Evolutionary conservation across 2,113 vertebrate genomes (phyloP).

Genomic region (Oxyruncus cristatus): DNA sequence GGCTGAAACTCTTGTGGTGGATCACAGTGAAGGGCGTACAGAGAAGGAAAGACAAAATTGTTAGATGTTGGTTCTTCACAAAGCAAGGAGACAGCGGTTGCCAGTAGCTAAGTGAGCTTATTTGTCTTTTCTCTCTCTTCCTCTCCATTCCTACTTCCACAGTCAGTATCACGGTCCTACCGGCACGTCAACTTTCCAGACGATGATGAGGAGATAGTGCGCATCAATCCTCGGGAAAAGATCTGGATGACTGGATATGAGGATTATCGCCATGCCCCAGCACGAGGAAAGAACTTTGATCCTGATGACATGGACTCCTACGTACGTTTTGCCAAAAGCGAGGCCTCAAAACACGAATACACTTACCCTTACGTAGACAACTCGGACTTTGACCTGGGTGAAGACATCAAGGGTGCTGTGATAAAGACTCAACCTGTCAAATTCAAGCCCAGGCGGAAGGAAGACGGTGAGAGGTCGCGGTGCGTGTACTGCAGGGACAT

Average conservation of each 20-base stretch:
- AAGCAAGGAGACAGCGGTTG: background rate
- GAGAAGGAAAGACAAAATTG: background rate
- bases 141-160: background rate
- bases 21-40: accelerated
- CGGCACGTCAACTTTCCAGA: conserved; percentile 90
- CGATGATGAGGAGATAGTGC: conserved; percentile 94
- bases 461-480: conserved; percentile 85
- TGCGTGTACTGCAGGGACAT: conserved; percentile 95
- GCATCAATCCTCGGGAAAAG: conserved; percentile 95
- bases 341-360: conserved; percentile 92
- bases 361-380: conserved; percentile 89
- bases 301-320: conserved; percentile 87
- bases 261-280: conserved; percentile 92
- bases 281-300: conserved; percentile 85
- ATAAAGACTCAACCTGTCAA: conserved; percentile 88
- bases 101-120: background rate
- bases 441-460: conserved; percentile 82
- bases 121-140: background rate
- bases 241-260: conserved; percentile 94
- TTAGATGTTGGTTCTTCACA: background rate
- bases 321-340: conserved; percentile 90
- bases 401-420: conserved; percentile 85
- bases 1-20: background rate
- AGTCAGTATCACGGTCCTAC: conserved; percentile 79
- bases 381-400: conserved; percentile 79